phyloP scores from a whole-genome alignment of 2,113 vertebrate species.

The Canis aureus region DNA sequence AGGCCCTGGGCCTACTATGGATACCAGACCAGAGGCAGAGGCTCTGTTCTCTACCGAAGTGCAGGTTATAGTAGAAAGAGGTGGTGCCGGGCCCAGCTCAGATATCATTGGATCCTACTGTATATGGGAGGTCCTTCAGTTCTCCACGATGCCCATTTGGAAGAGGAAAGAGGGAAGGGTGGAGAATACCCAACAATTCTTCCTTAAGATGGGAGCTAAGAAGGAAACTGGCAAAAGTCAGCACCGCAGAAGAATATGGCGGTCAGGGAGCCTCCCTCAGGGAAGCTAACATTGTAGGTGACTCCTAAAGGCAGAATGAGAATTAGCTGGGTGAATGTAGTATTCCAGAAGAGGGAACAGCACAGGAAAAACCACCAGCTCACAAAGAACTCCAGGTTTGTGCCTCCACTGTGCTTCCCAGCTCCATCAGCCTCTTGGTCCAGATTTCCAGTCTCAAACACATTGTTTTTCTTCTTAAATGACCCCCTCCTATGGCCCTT shows the following conservation, averaged over 20 bases:
- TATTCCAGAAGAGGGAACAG: not conserved
- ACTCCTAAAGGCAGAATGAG: not conserved
- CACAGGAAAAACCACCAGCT: not conserved
- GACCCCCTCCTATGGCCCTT: too few relatives aligned
- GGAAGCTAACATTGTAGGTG: not conserved
- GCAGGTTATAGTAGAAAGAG: not conserved
- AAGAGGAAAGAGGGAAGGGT: not conserved
- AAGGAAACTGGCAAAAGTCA: not conserved
- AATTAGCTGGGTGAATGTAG: too few relatives aligned
- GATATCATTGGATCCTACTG: too few relatives aligned
- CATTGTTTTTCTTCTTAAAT: not conserved
- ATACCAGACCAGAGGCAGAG: too few relatives aligned
- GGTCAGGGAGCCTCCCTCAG: not conserved
- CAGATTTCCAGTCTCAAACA: not conserved
- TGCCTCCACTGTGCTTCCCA: not conserved
- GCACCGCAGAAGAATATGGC: not conserved
- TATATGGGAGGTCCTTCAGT: not conserved
- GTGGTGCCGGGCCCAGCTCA: rapidly evolving
- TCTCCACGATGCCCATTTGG: not conserved
- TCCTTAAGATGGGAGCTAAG: not conserved
- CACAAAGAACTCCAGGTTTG: not conserved
- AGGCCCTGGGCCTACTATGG: not conserved
- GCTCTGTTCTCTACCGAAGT: not conserved
- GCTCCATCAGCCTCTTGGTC: not conserved
- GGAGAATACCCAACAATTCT: not conserved